Conservation (phyloP, 2,888 invertebrate species). For the Xylota sylvarum region DNA sequence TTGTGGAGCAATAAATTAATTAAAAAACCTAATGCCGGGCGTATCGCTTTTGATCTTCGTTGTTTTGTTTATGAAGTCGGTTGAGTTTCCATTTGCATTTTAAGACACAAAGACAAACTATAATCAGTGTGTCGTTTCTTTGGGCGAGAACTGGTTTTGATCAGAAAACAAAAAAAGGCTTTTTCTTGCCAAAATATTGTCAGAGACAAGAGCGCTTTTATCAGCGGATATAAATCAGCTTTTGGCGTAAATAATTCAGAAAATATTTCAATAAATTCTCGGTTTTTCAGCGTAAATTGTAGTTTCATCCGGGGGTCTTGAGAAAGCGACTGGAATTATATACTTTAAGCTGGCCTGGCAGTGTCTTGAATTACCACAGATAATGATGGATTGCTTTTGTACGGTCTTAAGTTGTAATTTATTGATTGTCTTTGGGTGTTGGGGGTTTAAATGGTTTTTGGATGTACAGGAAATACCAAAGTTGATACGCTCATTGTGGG, state of each 20-base stretch:
- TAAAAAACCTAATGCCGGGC: constrained; percentile 57
- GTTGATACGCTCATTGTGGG: constrained; percentile 39
- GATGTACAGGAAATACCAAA: constrained; percentile 71
- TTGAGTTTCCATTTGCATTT: constrained; percentile 17
- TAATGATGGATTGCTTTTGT: constrained; percentile 73
- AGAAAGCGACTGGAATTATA: constrained; percentile 7
- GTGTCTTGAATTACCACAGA: constrained; percentile 66
- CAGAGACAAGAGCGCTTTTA: constrained; percentile 22
- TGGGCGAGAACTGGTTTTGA: constrained; percentile 27
- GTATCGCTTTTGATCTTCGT: constrained; percentile 65
- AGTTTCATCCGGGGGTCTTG: constrained; percentile 14
- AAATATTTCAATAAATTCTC: constrained; percentile 67
- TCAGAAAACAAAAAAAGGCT: constrained; percentile 1
- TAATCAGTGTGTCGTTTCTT: background rate
- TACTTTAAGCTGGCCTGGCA: constrained; percentile 42
- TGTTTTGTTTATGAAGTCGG: constrained; percentile 39
- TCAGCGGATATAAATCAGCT: constrained; percentile 67
- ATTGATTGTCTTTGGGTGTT: constrained; percentile 43
- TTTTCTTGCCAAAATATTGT: constrained; percentile 37
- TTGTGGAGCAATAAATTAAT: constrained; percentile 74
- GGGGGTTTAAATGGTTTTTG: constrained; percentile 68
- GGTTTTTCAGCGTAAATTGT: constrained; percentile 63
- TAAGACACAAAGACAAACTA: constrained; percentile 19
- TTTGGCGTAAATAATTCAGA: constrained; percentile 71
- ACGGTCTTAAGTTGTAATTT: constrained; percentile 62